Evolutionary conservation across 2,113 vertebrate genomes (phyloP).

Genomic region (Xenus cinereus): DNA sequence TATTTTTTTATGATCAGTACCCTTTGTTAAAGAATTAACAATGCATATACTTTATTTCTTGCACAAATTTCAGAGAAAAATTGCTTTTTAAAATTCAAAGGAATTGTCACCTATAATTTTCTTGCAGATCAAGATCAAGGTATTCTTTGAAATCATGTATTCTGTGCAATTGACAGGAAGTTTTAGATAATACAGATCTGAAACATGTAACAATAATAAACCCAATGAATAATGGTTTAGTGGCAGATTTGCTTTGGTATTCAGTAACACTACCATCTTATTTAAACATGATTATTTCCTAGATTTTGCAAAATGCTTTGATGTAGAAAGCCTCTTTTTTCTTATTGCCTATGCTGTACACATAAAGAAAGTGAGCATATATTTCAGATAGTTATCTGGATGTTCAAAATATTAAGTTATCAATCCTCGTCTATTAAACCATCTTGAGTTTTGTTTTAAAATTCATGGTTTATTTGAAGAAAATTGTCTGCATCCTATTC

Average conservation of each 20-base stretch:
- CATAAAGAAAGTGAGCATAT: neutral
- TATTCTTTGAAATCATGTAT: neutral
- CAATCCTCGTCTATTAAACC: neutral
- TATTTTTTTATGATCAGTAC: neutral
- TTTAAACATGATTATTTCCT: slow-evolving; percentile 3
- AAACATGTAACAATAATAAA: slow-evolving; percentile 1
- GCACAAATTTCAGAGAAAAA: neutral
- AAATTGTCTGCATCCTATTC: neutral
- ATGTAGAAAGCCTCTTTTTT: neutral
- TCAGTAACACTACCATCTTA: neutral
- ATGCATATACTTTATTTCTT: neutral
- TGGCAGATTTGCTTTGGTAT: neutral
- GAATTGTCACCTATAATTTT: slow-evolving; percentile 12
- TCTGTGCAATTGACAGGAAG: neutral
- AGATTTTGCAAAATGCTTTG: neutral
- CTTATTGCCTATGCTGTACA: neutral
- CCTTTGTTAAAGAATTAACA: neutral
- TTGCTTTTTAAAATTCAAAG: neutral
- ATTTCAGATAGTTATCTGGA: neutral
- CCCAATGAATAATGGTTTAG: neutral
- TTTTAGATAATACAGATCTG: neutral
- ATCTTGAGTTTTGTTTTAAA: slow-evolving; percentile 4
- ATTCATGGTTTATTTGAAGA: slow-evolving; percentile 10
- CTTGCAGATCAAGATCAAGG: neutral
- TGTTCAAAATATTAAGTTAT: slow-evolving; percentile 12